A percentile compares a stretch with the other conserved stretches of the same genome.
These are phyloP conservation scores for Bombus impatiens DNA, from an alignment of 1,140 invertebrate species.

Conservation along the genomic window DNA sequence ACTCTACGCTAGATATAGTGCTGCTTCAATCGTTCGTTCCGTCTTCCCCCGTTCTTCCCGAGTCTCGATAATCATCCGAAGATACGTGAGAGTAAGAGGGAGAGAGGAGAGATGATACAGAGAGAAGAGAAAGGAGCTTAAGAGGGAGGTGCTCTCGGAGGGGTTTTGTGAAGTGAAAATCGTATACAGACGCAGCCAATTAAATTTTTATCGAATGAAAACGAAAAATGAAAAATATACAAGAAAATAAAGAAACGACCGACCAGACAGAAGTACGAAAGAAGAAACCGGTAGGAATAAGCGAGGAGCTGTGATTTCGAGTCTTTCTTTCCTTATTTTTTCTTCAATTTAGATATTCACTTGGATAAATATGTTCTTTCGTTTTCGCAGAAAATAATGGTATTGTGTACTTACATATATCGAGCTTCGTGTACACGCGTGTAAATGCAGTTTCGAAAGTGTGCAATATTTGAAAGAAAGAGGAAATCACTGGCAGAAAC, in stretches of 20 bases:
- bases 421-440: background rate
- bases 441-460: background rate
- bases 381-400: background rate
- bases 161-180: constrained; percentile 55
- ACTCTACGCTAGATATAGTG: constrained; percentile 11
- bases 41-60: constrained; percentile 49
- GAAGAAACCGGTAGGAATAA: constrained; percentile 28
- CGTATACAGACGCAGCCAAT: constrained; percentile 68
- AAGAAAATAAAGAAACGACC: background rate
- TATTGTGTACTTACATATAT: background rate
- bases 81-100: constrained; percentile 60
- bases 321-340: background rate
- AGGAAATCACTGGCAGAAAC: constrained; percentile 48
- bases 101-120: constrained; percentile 62
- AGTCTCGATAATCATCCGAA: constrained; percentile 64
- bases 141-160: constrained; percentile 62
- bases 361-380: background rate
- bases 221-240: background rate
- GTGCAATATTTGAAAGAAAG: constrained; percentile 3
- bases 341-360: background rate
- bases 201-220: constrained; percentile 2
- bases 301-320: constrained; percentile 43
- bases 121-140: constrained; percentile 61
- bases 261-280: background rate
- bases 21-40: constrained; percentile 52